Evolutionary conservation across 2,888 invertebrate species (phyloP), one percentile per base, ranked within the genome.

Genomic region (Coecobrya sp.): DNA sequence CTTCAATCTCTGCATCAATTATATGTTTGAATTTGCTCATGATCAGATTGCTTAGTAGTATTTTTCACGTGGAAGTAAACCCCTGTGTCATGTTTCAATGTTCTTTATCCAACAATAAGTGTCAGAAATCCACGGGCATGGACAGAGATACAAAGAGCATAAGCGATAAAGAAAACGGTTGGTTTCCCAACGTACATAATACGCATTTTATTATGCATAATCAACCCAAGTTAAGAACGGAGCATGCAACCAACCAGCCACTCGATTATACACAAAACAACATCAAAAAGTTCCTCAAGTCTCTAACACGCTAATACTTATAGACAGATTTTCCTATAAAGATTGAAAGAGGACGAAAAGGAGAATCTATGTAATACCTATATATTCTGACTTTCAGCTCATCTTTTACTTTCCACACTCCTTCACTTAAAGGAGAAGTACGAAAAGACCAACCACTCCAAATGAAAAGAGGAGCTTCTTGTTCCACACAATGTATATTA

Each of bases 401-500:
- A 36, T 36, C 36, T 36, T 36, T n/a, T 36, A 7, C 36, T 36
- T 36, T 49, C 49, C 49, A 49, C 13, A 49, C 13, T 49, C 11
- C 49, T 11, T 1, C 13, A 49, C 49, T 49, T 13, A 49, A 49
- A 42, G 42, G 55, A 13, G 25, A 49, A 27, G 62, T 25, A 30
- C 7, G 16, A n/a, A 68, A 30, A 62, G 42, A 36, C 36, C 3
- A 36, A 36, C 3, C 36, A 36, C 36, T 36, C 36, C 2, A 36
- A 36, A 36, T 36, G 68, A 13, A 65, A 30, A n/a, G 65, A 19
- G 27, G 22, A 81, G 25, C 36, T 84, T 70, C 73, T 84, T 84
- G 81, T 89, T 84, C 73, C 82, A 89, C 27, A 73, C 36, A 36
- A 89, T 73, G 82, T 82, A 84, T 89, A 89, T 89, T 89, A 89